Evolutionary conservation across 2,113 vertebrate genomes (phyloP), one percentile per base, ranked within the genome.

Genomic region (Corythaixoides concolor): DNA sequence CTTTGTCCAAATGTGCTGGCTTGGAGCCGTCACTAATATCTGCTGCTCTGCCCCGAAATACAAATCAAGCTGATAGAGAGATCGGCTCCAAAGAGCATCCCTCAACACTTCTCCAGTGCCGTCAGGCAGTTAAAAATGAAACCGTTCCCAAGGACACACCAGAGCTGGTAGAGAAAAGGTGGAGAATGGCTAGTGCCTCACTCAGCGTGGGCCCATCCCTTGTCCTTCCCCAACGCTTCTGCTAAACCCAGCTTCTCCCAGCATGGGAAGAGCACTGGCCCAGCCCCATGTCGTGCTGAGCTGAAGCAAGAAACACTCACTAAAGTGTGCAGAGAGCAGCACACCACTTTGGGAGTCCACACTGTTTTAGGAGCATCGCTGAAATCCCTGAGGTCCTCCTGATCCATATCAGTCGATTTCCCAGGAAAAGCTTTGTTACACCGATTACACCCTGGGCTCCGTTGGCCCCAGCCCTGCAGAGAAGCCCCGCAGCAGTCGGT

Each of bases 251-350:
- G 14, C 53, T 35, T 30, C 22, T 58, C 45, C 78, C 58, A 55
- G 17, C 5, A 5, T 5, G 47, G 60, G 68, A 23, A 35, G 10
- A 32, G 15, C 8, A 15, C 5, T 22, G 27, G 13, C 19, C 33
- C 67, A 90, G 67, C n/a, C 32, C 37, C 0, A 0, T 4, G 15
- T 1, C 1, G 13, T 3, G 5, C 30, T 41, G 73, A 43, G 20
- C 16, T 67, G 83, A 41, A 52, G 73, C 32, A 59, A 73, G 67
- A 15, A 66, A 64, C 1, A 0, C 9, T 35, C 45, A 11, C 20
- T 53, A 1, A 55, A 17, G 3, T 8, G 58, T 70, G 37, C 5
- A 9, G 70, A 50, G 37, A 18, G 33, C 24, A 62, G 6, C 35
- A 15, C 0, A 2, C 32, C 22, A 41, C 33, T 59, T n/a, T 12